Evolutionary conservation across 2,113 vertebrate species (phyloP).

Genomic region (Syngnathus typhle): DNA sequence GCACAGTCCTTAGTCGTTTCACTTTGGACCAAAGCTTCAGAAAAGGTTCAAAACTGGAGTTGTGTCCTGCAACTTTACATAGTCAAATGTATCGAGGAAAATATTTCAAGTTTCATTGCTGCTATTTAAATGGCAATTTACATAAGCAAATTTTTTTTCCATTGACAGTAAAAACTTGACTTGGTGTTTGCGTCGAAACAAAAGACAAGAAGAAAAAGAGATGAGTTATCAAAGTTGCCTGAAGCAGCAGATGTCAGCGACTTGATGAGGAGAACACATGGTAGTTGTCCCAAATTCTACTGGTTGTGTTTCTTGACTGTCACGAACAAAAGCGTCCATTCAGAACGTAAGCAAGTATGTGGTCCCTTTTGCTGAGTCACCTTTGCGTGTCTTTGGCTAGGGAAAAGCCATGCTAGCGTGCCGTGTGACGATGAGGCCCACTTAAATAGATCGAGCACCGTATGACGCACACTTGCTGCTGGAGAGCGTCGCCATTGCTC

Average conservation of each 20-base stretch:
- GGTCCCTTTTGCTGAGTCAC: too few relatives aligned
- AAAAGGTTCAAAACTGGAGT: background rate
- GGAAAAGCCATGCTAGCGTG: too few relatives aligned
- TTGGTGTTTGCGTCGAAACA: background rate
- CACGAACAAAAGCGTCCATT: too few relatives aligned
- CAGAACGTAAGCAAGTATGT: too few relatives aligned
- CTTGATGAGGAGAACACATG: background rate
- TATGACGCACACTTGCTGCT: background rate
- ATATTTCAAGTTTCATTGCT: background rate
- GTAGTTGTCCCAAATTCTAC: too few relatives aligned
- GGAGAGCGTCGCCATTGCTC: too few relatives aligned
- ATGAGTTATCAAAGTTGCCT: background rate
- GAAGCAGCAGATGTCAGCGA: background rate
- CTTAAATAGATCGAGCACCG: too few relatives aligned
- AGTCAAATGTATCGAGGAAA: background rate
- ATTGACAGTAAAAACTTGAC: background rate
- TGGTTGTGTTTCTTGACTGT: too few relatives aligned
- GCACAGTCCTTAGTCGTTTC: conserved; percentile 22
- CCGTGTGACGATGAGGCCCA: too few relatives aligned
- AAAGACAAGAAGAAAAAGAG: background rate
- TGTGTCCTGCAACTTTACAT: background rate
- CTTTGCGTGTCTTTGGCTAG: too few relatives aligned
- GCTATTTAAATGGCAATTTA: background rate
- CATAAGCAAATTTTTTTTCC: background rate
- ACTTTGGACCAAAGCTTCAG: conserved; percentile 10